A percentile compares a stretch with the other conserved stretches of the same genome.
phyloP scores from a whole-genome alignment of 2,113 vertebrate genomes.

The Astatoreochromis straeleni region DNA sequence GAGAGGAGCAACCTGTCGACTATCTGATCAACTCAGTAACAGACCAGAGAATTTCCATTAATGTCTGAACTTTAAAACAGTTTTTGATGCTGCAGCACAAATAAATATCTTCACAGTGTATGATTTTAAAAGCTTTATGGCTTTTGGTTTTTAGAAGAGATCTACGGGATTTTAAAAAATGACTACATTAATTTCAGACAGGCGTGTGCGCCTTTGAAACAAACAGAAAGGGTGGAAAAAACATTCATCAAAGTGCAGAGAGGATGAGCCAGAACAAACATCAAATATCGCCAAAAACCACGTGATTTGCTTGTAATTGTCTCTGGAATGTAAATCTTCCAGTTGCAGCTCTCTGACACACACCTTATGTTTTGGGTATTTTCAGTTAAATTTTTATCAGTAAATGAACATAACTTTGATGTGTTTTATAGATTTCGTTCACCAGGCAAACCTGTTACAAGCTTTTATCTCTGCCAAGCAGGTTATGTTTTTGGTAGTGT shows the following conservation, averaged over 20 bases:
- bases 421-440: not conserved
- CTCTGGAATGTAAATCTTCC: not conserved
- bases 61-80: not conserved
- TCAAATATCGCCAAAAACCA: not conserved
- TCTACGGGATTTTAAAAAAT: accelerated
- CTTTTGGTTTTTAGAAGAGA: not conserved
- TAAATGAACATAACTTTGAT: not conserved
- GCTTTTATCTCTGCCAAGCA: not conserved
- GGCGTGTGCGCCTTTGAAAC: not conserved
- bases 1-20: not conserved
- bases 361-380: not conserved
- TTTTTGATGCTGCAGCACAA: not conserved
- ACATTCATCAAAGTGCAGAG: not conserved
- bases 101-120: not conserved
- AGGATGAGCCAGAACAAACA: not conserved
- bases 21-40: not conserved
- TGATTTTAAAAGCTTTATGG: not conserved
- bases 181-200: not conserved
- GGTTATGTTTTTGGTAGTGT: not conserved
- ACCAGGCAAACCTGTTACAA: not conserved
- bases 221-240: not conserved
- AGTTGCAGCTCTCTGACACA: not conserved
- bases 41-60: not conserved
- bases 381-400: not conserved
- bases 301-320: not conserved